Evolutionary conservation across 92 coral and sea anemone genomes (phyloP), one percentile per base, ranked within the genome.

Genomic region (Parazoanthus darwini): DNA sequence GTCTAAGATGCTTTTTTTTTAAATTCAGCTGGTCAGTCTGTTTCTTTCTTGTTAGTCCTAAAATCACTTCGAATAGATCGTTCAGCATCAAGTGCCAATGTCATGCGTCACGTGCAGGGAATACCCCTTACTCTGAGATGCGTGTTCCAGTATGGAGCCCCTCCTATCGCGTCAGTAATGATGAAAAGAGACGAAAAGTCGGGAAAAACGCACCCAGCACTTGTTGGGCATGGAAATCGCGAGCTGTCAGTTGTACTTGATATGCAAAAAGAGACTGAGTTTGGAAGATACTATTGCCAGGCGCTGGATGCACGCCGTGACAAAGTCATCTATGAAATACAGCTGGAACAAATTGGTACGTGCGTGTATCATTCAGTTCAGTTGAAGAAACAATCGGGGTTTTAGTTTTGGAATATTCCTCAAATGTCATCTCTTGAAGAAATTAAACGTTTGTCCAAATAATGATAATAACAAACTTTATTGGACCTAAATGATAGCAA

Each of bases 221-320:
- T 44, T 13, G 48, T 26, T 35, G 78, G 50, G 63, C 78, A 68
- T 65, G 87, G 87, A 5, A 51, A 74, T 44, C 66, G 78, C 50
- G 44, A 70, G 23, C 20, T 71, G 18, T 68, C 66, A 26, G 77
- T 83, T 46, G 78, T 22, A 8, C 77, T 83, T 5, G 65, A 71
- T 72, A 70, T 71, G 78, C 50, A 70, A 63, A 46, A 2, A 65
- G 63, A 83, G 10, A 70, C 15, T 6, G 78, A 44, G 6, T 43
- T 71, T 20, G 78, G 78, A 5, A 44, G 20, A 1, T 83, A 83
- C 78, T 43, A 43, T 78, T 83, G 87, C 35, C 63, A 74, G 13
- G 87, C 87, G 18, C 68, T 16, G 23, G 87, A 83, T 72, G 87
- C 87, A 44, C 77, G 87, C 23, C 54, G 37, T 83, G 87, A 83